A percentile compares a stretch with the other conserved stretches of the same genome.
These are phyloP conservation scores for Blastomussa wellsi DNA, from an alignment of 92 coral and sea anemone species.

Conservation along the genomic window DNA sequence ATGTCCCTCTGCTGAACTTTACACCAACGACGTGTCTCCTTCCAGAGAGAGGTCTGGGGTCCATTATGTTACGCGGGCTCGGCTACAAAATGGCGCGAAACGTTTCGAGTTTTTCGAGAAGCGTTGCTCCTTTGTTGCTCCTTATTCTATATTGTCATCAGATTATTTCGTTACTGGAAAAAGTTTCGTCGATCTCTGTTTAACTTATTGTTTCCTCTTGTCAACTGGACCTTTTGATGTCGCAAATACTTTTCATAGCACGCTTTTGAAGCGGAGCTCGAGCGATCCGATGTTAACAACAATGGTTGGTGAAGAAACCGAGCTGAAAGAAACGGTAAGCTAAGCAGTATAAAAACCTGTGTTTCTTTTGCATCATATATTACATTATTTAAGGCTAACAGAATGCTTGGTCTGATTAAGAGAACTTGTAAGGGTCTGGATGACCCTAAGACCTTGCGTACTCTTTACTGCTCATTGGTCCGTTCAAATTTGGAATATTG, in stretches of 20 bases:
- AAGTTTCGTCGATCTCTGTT: neutral
- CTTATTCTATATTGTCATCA: neutral
- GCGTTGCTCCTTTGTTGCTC: neutral
- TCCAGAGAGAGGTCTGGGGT: constrained; percentile 20
- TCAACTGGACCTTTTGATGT: neutral
- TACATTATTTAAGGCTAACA: neutral
- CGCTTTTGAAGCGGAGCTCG: neutral
- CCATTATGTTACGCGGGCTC: constrained; percentile 43
- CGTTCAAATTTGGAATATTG: no score
- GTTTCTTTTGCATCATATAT: constrained; percentile 2
- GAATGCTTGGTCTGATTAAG: no score
- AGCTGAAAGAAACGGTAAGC: constrained; percentile 14
- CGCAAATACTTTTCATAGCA: neutral
- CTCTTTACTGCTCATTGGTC: no score
- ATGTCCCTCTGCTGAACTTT: no score
- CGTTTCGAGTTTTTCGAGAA: neutral
- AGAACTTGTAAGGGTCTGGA: no score
- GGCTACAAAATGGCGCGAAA: constrained; percentile 44
- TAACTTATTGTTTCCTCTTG: neutral
- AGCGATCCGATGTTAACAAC: constrained; percentile 3
- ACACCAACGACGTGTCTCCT: no score
- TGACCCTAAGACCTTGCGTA: no score
- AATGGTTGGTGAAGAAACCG: constrained; percentile 44
- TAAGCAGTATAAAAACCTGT: neutral
- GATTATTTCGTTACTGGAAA: neutral